phyloP scores from a whole-genome alignment of 2,888 invertebrate species.

The Aplocera efformata region DNA sequence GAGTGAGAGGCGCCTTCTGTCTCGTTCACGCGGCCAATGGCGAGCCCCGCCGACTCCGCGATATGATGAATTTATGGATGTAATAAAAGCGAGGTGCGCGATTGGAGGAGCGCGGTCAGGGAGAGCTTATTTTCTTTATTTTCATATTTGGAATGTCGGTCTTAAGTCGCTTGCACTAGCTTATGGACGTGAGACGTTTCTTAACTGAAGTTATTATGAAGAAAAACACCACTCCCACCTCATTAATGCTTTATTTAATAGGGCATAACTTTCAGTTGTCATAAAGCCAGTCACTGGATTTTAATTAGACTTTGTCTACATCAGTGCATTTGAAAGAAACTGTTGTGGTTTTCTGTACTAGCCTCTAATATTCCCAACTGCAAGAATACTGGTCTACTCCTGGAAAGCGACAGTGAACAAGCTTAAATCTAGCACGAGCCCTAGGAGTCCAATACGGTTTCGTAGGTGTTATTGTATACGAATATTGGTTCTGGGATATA shows the following conservation, averaged over 20 bases:
- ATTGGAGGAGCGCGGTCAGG: constrained; percentile 82
- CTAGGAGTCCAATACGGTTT: too few species aligned
- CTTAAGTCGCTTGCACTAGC: constrained; percentile 57
- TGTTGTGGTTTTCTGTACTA: too few species aligned
- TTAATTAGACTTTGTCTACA: not conserved
- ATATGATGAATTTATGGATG: constrained; percentile 92
- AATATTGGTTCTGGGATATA: too few species aligned
- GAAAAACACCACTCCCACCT: constrained; percentile 32
- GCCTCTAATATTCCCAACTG: too few species aligned
- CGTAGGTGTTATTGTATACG: too few species aligned
- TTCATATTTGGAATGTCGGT: constrained; percentile 76
- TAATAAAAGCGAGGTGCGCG: constrained; percentile 85
- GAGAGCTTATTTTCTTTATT: constrained; percentile 80
- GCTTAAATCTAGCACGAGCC: too few species aligned
- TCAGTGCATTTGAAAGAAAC: too few species aligned
- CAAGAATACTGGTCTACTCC: too few species aligned
- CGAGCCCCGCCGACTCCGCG: constrained; percentile 75
- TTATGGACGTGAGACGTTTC: constrained; percentile 53
- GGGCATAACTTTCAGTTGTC: constrained; percentile 6
- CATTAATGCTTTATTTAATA: constrained; percentile 22
- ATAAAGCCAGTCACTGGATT: constrained; percentile 2
- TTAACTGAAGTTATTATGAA: constrained; percentile 39
- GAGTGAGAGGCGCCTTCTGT: constrained; percentile 76
- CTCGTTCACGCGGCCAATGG: constrained; percentile 80
- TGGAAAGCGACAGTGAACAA: too few species aligned